Evolutionary conservation across 2,888 invertebrate genomes (phyloP), one percentile per base, ranked within the genome.

Genomic region (Dolichopus griseipennis): DNA sequence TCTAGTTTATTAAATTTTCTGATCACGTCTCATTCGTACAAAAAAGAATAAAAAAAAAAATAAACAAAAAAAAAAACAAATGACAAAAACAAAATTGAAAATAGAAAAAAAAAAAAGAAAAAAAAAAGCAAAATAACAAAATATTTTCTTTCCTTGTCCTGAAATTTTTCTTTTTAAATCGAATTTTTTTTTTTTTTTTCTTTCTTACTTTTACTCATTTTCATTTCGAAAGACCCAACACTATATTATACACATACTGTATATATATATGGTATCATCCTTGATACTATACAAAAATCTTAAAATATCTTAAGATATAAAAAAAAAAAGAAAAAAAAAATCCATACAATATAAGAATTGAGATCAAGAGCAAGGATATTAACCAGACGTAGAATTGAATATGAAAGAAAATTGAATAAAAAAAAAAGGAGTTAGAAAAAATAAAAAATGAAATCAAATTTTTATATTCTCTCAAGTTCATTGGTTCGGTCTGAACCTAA

Each of bases 1-100:
- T 52, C 52, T 52, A 52, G 52, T 52, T 52, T 52, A 52, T 52
- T 52, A 52, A 52, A 52, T 52, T 52, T 52, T 52, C 52, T 52
- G 52, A 52, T 52, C 52, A 52, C 52, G 52, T 52, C 15, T 52
- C 52, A 52, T 52, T 52, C 52, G 52, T 18, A 52, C n/a, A 52
- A 4, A 52, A 2, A 52, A n/a, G 15, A 18, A 52, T 52, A 52
- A 52, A 52, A 52, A 52, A 52, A 15, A 52, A 2, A 2, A 52
- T 18, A 52, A 52, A 15, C 2, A 6, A 18, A 18, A 12, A 52
- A n/a, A 52, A 52, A 52, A 52, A 52, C 9, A 52, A 37, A 37
- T 7, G 12, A 37, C 37, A 37, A 12, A 52, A 52, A 18, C n/a
- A 52, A 52, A 52, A 27, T 27, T 27, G 27, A 27, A 52, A 52